Conservation (phyloP, 2,113 vertebrate genomes). For the Rhynchopsitta pachyrhyncha region DNA sequence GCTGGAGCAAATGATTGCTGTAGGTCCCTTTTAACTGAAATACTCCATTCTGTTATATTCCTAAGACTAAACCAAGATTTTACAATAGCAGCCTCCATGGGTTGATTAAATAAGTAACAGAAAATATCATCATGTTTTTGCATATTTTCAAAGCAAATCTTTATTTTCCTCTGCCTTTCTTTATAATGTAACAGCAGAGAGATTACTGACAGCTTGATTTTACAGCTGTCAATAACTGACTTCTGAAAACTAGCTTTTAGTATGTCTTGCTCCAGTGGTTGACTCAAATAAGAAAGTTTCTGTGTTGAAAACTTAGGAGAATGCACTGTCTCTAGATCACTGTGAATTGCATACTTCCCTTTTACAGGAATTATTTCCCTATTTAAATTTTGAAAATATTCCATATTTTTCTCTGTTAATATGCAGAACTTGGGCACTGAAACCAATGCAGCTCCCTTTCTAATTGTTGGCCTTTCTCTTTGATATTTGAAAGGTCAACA, state of each 20-base stretch:
- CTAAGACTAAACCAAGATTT: not conserved
- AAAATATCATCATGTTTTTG: not conserved
- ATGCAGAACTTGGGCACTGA: not conserved
- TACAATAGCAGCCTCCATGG: not conserved
- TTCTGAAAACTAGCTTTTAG: constrained; percentile 19
- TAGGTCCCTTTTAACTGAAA: not conserved
- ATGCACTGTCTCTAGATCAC: not conserved
- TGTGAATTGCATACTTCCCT: not conserved
- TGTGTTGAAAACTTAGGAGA: not conserved
- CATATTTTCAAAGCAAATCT: not conserved
- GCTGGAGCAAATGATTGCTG: rapidly evolving
- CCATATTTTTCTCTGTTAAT: not conserved
- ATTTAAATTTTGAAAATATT: constrained; percentile 21
- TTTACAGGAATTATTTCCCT: not conserved
- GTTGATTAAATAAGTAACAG: not conserved
- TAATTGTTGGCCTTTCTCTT: not conserved
- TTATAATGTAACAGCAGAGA: not conserved
- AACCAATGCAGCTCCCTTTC: not conserved
- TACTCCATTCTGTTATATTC: not conserved
- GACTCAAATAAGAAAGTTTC: not conserved
- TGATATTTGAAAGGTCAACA: constrained; percentile 21
- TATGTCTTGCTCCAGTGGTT: not conserved
- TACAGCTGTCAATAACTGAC: not conserved
- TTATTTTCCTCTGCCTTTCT: not conserved
- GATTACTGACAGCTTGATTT: not conserved